A percentile compares a stretch with the other conserved stretches of the same genome.
Evolutionary conservation across 2,113 vertebrate genomes (phyloP).

Genomic region (Cettia cetti): DNA sequence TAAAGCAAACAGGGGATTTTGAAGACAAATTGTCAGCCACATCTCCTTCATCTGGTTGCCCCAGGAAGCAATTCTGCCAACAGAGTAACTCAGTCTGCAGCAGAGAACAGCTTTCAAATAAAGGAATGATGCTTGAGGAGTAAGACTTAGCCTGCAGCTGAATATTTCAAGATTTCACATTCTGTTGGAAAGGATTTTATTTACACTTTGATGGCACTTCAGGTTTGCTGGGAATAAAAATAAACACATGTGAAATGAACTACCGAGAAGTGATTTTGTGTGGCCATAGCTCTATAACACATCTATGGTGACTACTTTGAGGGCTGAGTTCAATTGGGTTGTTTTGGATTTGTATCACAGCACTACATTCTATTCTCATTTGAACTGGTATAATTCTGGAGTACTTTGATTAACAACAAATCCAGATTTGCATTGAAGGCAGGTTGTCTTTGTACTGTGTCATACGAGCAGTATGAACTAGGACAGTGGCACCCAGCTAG

Average conservation of each 20-base stretch:
- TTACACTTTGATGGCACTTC: not conserved
- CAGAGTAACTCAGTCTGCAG: not conserved
- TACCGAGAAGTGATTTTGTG: not conserved
- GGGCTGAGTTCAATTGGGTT: not conserved
- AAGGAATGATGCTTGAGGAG: not conserved
- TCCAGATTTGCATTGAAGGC: not conserved
- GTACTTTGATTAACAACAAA: not conserved
- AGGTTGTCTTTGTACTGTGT: not conserved
- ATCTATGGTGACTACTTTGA: not conserved
- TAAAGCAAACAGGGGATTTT: constrained; percentile 8
- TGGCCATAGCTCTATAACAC: not conserved
- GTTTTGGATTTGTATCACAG: not conserved
- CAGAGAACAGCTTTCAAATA: not conserved
- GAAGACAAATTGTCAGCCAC: constrained; percentile 16
- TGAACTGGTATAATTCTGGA: not conserved
- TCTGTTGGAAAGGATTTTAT: not conserved
- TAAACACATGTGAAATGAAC: not conserved
- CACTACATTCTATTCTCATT: not conserved
- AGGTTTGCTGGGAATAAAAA: not conserved
- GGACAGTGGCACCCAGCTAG: not conserved
- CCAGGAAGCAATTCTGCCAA: not conserved
- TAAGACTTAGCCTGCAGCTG: not conserved
- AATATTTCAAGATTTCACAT: not conserved
- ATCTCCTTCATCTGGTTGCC: not conserved
- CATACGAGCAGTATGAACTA: not conserved